Evolutionary conservation across 1,140 invertebrate species (phyloP), one percentile per base, ranked within the genome.

Genomic region (Tetramorium parvispinum): DNA sequence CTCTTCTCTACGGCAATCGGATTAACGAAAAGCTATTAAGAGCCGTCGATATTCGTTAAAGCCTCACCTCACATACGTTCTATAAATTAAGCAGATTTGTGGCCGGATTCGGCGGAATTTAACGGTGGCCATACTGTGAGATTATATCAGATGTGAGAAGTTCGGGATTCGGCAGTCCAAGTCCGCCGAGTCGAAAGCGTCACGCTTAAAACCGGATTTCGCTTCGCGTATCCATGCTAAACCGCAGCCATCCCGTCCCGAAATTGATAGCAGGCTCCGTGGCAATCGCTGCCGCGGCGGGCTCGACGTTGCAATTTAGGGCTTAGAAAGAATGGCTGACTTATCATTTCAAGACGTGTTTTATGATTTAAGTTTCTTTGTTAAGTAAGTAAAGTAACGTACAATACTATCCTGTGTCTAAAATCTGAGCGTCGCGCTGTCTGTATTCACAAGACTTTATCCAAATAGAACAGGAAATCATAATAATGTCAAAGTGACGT

Each of bases 81-180:
- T 81, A 85, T 65, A 87, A 88, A 88, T 88, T 88, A 77, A 86
- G 49, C 87, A 77, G 70, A 89, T 88, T 77, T 61, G 46, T 61
- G 75, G 37, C 16, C 55, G 49, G 79, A 88, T 86, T 70, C 68
- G 40, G n/a, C 40, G 57, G 57, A 77, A 71, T 71, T 43, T 43
- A 85, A 55, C 11, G 24, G 57, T 43, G 51, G 37, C 13, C 66
- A 57, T 55, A 57, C 16, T 24, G 51, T 16, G 70, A 88, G 43
- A 83, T 88, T 79, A 79, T 79, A 66, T 76, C 86, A 49, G 24
- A 40, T 46, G 63, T 51, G 37, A 18, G 43, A 70, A 83, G 66
- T 87, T 82, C 24, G 53, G 21, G 27, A 32, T 79, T 61, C 46
- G 43, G 43, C 46, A 24, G 27, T 32, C 32, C 51, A 27, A 49